Percentiles rank a stretch among this genome's conserved stretches.
Conservation (phyloP, 2,113 vertebrate genomes). For the Gavialis gangeticus region DNA sequence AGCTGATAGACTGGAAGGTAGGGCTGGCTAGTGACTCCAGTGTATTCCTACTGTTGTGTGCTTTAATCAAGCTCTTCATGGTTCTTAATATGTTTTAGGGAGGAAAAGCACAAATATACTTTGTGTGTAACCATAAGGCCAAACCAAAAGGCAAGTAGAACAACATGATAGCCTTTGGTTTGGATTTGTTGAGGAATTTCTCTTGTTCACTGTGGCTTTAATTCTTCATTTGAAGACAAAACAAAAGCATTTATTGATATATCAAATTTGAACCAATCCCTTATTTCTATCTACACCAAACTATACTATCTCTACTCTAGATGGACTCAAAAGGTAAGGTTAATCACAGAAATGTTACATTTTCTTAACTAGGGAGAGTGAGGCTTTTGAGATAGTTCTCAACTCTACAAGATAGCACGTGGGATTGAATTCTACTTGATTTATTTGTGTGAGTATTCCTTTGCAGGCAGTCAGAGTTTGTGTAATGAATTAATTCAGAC, state of each 20-base stretch:
- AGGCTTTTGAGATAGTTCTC: background rate
- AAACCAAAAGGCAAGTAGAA: no score
- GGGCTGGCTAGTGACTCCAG: background rate
- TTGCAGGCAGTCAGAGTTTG: background rate
- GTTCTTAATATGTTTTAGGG: no score
- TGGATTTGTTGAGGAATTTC: no score
- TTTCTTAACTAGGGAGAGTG: background rate
- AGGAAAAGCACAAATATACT: no score
- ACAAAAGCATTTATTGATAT: background rate
- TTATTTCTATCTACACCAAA: background rate
- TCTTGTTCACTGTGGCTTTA: background rate
- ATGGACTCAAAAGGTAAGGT: background rate
- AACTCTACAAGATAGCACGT: background rate
- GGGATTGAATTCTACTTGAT: accelerated
- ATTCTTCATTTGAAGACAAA: background rate
- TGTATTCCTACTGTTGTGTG: no score
- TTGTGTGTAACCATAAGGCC: no score
- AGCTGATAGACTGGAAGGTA: background rate
- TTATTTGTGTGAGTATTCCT: background rate
- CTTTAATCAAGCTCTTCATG: no score
- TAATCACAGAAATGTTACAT: background rate
- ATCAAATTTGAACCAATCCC: background rate
- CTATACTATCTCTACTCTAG: background rate
- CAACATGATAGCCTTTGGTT: no score
- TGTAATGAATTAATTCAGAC: background rate